A percentile compares a stretch with the other conserved stretches of the same genome.
These are phyloP conservation scores for Dryobota labecula DNA, from an alignment of 2,888 invertebrate species.

Conservation along the genomic window DNA sequence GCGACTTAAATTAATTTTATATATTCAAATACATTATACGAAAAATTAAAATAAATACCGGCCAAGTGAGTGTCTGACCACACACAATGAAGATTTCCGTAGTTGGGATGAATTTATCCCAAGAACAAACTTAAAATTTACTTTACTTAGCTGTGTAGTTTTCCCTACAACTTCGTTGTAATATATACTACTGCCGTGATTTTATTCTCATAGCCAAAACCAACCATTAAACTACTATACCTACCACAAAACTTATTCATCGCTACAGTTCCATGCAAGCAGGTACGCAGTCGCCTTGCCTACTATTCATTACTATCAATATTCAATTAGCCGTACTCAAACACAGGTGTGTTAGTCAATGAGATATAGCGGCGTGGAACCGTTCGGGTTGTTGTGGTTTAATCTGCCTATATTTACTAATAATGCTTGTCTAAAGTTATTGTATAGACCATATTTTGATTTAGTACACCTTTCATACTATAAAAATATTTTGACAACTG, in stretches of 20 bases:
- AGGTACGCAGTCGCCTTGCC: slow-evolving; percentile 22
- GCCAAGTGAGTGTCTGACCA: no score
- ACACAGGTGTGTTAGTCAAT: slow-evolving; percentile 70
- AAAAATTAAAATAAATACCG: neutral
- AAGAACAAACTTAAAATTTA: no score
- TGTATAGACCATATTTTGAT: slow-evolving; percentile 79
- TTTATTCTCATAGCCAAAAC: no score
- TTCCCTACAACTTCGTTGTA: no score
- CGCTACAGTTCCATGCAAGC: slow-evolving; percentile 9
- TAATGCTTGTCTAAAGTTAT: slow-evolving; percentile 77
- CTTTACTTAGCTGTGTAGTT: no score
- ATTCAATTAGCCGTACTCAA: slow-evolving; percentile 62
- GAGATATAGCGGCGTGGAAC: slow-evolving; percentile 76
- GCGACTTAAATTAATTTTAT: neutral
- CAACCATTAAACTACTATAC: no score
- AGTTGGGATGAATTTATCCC: no score
- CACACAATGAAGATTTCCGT: no score
- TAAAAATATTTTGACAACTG: slow-evolving; percentile 80
- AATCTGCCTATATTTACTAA: slow-evolving; percentile 82
- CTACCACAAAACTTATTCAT: neutral
- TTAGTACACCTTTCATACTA: slow-evolving; percentile 74
- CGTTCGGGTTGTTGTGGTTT: slow-evolving; percentile 77
- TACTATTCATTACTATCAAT: slow-evolving; percentile 56
- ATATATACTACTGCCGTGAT: no score
- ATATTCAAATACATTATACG: neutral